Conservation (phyloP, 2,113 vertebrate genomes). For the Lycaon pictus region DNA sequence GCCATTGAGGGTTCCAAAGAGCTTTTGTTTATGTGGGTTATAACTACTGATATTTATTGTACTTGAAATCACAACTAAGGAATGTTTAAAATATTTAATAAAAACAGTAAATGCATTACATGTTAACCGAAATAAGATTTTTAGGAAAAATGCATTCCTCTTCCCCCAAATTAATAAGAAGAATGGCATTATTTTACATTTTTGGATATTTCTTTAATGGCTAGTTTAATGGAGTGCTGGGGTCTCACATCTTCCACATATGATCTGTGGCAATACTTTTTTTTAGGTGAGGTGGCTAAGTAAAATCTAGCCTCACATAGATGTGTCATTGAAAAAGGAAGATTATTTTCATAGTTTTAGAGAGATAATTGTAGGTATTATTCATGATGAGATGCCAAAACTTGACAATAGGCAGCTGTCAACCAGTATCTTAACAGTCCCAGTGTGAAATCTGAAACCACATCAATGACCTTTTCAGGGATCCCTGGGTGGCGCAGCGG, state of each 20-base stretch:
- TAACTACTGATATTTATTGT: background rate
- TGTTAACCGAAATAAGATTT: background rate
- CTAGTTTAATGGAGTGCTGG: background rate
- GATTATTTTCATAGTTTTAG: background rate
- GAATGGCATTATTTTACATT: background rate
- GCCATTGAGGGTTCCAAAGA: background rate
- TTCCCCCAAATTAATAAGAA: background rate
- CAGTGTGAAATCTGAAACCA: background rate
- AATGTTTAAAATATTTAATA: slow-evolving; percentile 31
- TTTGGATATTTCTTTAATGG: background rate
- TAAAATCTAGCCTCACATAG: background rate
- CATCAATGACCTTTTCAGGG: background rate
- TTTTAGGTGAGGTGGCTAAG: background rate
- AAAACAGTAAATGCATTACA: background rate
- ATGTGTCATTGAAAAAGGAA: background rate
- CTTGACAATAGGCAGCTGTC: background rate
- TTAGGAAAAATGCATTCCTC: slow-evolving; percentile 7
- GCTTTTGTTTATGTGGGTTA: background rate
- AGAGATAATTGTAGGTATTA: background rate
- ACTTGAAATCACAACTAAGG: background rate
- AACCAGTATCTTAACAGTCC: background rate
- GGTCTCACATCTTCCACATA: background rate
- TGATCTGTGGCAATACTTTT: background rate
- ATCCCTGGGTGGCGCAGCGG: no score
- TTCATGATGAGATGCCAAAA: slow-evolving; percentile 11